Percentiles rank a stretch among this genome's conserved stretches.
Evolutionary conservation across 92 coral and sea anemone species (phyloP).

Genomic region (Palythoa caribaeorum): DNA sequence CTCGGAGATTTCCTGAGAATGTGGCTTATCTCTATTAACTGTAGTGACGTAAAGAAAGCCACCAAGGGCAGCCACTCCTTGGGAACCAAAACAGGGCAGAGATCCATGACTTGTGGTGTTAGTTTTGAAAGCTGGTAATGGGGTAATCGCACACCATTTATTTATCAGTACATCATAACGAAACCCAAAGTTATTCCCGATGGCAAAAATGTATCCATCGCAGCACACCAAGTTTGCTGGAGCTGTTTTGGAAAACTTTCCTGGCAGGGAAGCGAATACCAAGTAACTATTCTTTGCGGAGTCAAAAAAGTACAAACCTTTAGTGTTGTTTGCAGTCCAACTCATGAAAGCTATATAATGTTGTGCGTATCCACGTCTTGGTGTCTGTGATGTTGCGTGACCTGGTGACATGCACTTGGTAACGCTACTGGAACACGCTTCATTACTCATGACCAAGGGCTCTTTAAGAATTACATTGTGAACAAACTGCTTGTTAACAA

Average conservation of each 20-base stretch:
- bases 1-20: neutral
- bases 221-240: constrained; percentile 18
- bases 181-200: constrained; percentile 4
- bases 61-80: constrained; percentile 10
- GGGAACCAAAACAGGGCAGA: neutral
- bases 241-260: neutral
- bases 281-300: neutral
- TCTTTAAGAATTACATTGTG: constrained; percentile 23
- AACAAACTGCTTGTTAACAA: constrained; percentile 5
- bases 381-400: constrained; percentile 8
- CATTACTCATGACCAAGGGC: neutral
- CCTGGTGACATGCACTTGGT: neutral
- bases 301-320: neutral
- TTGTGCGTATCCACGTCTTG: constrained; percentile 21
- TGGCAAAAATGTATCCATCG: constrained; percentile 8
- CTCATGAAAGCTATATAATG: constrained; percentile 1
- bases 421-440: neutral
- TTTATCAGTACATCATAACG: neutral
- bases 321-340: constrained; percentile 17
- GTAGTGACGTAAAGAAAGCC: neutral
- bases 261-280: neutral
- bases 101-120: neutral
- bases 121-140: neutral
- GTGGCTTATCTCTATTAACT: neutral
- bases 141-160: neutral